Evolutionary conservation across 1,140 invertebrate genomes (phyloP).

Genomic region (Lycorma delicatula): DNA sequence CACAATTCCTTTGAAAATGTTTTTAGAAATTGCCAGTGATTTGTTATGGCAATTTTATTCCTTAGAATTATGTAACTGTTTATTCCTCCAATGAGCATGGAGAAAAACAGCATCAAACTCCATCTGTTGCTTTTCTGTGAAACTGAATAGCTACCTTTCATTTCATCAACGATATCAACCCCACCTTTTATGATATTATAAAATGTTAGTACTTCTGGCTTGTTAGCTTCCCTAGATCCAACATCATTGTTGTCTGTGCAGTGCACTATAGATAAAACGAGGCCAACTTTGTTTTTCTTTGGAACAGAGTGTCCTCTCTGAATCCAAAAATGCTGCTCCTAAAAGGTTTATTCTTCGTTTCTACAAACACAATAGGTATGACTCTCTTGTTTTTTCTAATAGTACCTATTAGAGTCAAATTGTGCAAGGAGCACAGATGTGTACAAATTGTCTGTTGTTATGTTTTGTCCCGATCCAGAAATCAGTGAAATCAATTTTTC

Average conservation of each 20-base stretch:
- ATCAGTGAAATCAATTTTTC: constrained; percentile 33
- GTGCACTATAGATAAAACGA: constrained; percentile 31
- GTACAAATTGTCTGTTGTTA: constrained; percentile 38
- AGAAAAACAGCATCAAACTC: constrained; percentile 27
- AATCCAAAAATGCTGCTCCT: neutral
- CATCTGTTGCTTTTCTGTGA: constrained; percentile 24
- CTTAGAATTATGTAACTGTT: too few relatives aligned
- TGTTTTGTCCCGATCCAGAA: constrained; percentile 32
- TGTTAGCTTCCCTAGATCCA: constrained; percentile 20
- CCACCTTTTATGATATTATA: constrained; percentile 36
- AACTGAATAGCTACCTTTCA: constrained; percentile 22
- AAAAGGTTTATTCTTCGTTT: neutral
- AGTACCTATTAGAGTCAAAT: constrained; percentile 34
- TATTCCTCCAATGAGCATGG: constrained; percentile 29
- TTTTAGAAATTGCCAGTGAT: too few relatives aligned
- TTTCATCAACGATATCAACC: constrained; percentile 34
- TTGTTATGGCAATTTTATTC: too few relatives aligned
- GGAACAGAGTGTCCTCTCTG: constrained; percentile 26
- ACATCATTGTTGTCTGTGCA: constrained; percentile 20
- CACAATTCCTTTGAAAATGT: too few relatives aligned
- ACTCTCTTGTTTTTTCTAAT: constrained; percentile 36
- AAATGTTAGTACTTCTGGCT: constrained; percentile 33
- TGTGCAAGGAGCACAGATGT: constrained; percentile 32
- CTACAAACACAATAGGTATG: constrained; percentile 25
- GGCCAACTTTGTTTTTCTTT: constrained; percentile 22